phyloP scores from a whole-genome alignment of 2,113 vertebrate species.

The Alaudala cheleensis region DNA sequence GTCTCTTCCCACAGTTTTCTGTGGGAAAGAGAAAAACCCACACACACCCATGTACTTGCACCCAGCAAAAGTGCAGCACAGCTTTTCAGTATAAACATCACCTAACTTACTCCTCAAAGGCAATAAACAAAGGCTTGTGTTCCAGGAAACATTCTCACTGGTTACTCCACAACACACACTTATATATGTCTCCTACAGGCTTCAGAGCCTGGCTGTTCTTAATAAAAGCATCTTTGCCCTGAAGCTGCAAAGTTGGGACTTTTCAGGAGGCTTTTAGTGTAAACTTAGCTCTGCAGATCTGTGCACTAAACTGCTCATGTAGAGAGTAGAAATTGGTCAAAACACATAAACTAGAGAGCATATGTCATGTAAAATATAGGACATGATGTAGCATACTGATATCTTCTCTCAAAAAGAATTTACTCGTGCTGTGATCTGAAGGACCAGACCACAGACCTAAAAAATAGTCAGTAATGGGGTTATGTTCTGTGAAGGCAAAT shows the following conservation, averaged over 20 bases:
- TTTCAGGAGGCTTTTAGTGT: background rate
- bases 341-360: background rate
- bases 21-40: too few relatives aligned
- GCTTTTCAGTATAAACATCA: background rate
- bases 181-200: background rate
- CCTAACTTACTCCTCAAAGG: background rate
- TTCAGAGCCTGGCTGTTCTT: background rate
- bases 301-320: background rate
- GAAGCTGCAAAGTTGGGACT: background rate
- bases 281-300: background rate
- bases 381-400: too few relatives aligned
- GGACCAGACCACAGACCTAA: background rate
- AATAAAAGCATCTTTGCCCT: background rate
- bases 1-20: background rate
- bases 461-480: background rate
- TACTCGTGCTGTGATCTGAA: background rate
- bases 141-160: background rate
- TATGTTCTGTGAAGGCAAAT: background rate
- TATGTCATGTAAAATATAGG: background rate
- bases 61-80: background rate
- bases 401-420: background rate
- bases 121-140: background rate
- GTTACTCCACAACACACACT: background rate
- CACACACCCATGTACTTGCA: accelerated
- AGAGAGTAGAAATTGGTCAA: background rate